Percentiles rank a stretch among this genome's conserved stretches.
These are phyloP conservation scores for Nothocercus julius DNA, from an alignment of 2,113 vertebrate species.

Conservation along the genomic window DNA sequence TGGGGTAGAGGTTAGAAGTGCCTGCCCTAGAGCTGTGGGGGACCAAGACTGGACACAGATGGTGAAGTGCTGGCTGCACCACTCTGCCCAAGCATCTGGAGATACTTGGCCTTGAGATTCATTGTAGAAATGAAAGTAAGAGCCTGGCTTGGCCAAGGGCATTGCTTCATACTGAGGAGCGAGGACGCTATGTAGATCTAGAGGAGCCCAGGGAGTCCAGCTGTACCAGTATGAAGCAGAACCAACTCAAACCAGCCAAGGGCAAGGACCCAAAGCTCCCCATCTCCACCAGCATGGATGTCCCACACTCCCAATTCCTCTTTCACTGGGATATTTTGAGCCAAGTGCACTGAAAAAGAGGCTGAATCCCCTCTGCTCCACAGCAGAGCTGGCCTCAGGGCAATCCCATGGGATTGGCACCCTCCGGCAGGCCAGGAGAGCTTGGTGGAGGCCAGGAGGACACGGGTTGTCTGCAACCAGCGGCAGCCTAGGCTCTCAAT, in stretches of 20 bases:
- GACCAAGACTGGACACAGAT: neutral
- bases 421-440: neutral
- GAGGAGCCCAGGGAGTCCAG: neutral
- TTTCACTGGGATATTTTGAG: neutral
- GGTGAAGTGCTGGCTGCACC: neutral
- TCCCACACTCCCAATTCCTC: neutral
- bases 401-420: neutral
- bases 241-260: neutral
- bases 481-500: neutral
- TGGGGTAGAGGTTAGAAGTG: neutral
- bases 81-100: neutral
- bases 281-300: neutral
- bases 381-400: neutral
- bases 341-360: neutral
- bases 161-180: rapidly evolving
- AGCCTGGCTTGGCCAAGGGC: rapidly evolving
- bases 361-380: rapidly evolving
- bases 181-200: neutral
- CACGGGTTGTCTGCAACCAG: neutral
- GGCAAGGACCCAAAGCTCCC: neutral
- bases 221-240: neutral
- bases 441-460: neutral
- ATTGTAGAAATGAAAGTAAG: neutral
- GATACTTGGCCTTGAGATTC: neutral
- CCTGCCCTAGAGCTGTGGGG: rapidly evolving